Evolutionary conservation across 2,888 invertebrate genomes (phyloP), one percentile per base, ranked within the genome.

Genomic region (Tachystola acroxantha): DNA sequence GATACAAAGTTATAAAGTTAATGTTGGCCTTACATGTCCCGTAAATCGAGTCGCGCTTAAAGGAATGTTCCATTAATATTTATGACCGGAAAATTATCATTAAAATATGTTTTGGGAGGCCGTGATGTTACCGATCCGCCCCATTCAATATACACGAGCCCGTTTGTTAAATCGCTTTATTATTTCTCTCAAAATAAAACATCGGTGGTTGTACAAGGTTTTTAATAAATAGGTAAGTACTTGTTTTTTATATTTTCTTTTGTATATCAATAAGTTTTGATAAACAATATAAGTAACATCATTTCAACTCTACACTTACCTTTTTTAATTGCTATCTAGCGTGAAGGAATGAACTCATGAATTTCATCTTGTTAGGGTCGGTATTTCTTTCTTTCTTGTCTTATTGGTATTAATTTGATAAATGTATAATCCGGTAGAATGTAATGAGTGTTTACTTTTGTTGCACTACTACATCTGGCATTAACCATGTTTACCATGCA

Each of bases 51-150:
- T 45, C 54, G 51, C 53, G 61, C 59, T 49, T 61, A 61, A 58
- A 63, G 54, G 69, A 72, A 70, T 73, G 67, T 71, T 72, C 68
- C 71, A 82, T 82, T 71, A 79, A 80, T 80, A 81, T 81, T 80
- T 78, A 80, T 80, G 72, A 67, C 66, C 69, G 69, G 72, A 73
- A 79, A 77, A 78, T 78, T 78, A 79, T 74, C 73, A 74, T 79
- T 76, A 76, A 74, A 77, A 72, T 70, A 71, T 73, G 66, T 75
- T 76, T 75, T 73, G 72, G 70, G 66, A 67, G 62, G 55, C 50
- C 59, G 56, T 60, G 49, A 54, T 58, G 70, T 68, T 58, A 65
- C 57, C 63, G 65, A 75, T 69, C 70, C 62, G 64, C 65, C 62
- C 61, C 54, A 67, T 63, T 64, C 59, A 55, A 62, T 55, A 52